A percentile compares a stretch with the other conserved stretches of the same genome.
phyloP scores from a whole-genome alignment of 2,888 invertebrate genomes.

The Sinelater perroti region DNA sequence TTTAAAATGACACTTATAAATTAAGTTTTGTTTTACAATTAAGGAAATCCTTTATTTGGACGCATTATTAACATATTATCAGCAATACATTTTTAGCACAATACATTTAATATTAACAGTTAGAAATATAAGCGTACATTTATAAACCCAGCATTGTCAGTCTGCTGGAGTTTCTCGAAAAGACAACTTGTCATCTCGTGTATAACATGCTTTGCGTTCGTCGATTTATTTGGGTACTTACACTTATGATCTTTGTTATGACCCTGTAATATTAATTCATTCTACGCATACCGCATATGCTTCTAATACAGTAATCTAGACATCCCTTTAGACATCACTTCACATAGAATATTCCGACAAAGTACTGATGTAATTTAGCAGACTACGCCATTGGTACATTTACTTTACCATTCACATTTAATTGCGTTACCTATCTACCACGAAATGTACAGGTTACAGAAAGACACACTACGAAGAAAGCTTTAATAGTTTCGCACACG shows the following conservation, averaged over 20 bases:
- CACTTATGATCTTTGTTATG: constrained; percentile 15
- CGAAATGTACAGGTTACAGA: constrained; percentile 7
- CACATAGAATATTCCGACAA: constrained; percentile 10
- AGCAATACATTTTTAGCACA: not conserved
- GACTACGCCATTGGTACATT: constrained; percentile 5
- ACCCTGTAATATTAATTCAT: constrained; percentile 20
- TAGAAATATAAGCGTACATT: too few relatives aligned
- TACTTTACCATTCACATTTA: constrained; percentile 13
- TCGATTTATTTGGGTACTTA: constrained; percentile 4
- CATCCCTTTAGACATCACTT: constrained; percentile 5
- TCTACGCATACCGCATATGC: not conserved
- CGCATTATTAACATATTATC: not conserved
- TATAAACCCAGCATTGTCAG: too few relatives aligned
- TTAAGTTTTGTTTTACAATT: too few relatives aligned
- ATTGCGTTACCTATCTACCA: constrained; percentile 10
- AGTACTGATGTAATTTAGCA: constrained; percentile 7
- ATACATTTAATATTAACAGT: too few relatives aligned
- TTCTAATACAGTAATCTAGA: constrained; percentile 12
- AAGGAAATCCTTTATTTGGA: too few relatives aligned
- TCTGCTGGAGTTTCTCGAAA: too few relatives aligned
- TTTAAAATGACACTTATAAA: not conserved
- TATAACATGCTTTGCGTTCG: too few relatives aligned
- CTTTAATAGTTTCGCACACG: constrained; percentile 13
- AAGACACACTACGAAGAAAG: constrained; percentile 19
- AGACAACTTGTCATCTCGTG: too few relatives aligned